Percentiles rank a stretch among this genome's conserved stretches.
These are phyloP conservation scores for Pyrrhia umbra DNA, from an alignment of 2,888 invertebrate species.

Conservation along the genomic window DNA sequence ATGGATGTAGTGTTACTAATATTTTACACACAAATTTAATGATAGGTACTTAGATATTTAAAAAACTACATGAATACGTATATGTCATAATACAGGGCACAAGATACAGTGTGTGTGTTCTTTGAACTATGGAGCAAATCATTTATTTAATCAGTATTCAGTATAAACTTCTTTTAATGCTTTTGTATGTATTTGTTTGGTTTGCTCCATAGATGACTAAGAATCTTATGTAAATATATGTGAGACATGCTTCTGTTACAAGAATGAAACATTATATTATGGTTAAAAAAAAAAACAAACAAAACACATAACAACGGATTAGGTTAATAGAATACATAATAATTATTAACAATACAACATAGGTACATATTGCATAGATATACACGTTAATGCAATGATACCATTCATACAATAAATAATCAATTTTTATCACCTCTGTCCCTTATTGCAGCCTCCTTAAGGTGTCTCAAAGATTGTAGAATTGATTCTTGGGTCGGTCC, in stretches of 20 bases:
- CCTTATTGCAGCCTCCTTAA: slow-evolving; percentile 80
- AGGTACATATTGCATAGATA: slow-evolving; percentile 55
- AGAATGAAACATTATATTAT: slow-evolving; percentile 38
- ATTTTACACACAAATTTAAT: background rate
- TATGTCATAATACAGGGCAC: slow-evolving; percentile 2
- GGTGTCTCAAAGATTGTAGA: slow-evolving; percentile 82
- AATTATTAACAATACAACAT: slow-evolving; percentile 44
- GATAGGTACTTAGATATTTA: background rate
- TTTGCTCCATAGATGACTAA: slow-evolving; percentile 25
- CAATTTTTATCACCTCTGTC: slow-evolving; percentile 77
- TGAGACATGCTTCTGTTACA: slow-evolving; percentile 52
- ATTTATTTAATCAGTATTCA: slow-evolving; percentile 4
- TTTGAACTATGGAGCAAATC: slow-evolving; percentile 32
- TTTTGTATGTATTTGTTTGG: slow-evolving; percentile 11
- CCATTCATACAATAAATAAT: slow-evolving; percentile 70
- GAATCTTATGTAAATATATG: slow-evolving; percentile 8
- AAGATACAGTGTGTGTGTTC: slow-evolving; percentile 34
- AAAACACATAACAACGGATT: slow-evolving; percentile 31
- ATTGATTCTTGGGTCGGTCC: slow-evolving; percentile 82
- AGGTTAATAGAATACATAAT: slow-evolving; percentile 52
- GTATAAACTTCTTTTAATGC: background rate
- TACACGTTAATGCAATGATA: slow-evolving; percentile 62
- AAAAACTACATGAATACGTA: slow-evolving; percentile 23
- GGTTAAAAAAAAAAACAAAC: slow-evolving; percentile 27
- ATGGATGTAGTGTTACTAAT: too few relatives aligned